Conservation (phyloP, 2,888 invertebrate species). For the Agrilus biguttatus region DNA sequence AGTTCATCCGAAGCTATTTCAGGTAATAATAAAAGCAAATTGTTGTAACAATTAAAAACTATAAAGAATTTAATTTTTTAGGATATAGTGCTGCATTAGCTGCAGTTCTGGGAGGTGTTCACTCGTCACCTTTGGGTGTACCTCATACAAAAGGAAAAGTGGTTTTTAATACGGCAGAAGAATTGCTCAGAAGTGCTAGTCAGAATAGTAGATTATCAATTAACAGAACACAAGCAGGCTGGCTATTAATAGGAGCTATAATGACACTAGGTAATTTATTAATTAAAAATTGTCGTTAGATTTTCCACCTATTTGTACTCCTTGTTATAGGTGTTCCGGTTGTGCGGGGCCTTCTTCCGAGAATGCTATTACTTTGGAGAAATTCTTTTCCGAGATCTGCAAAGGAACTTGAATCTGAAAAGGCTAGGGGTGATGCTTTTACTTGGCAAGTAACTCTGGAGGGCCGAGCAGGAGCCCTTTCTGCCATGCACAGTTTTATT, state of each 20-base stretch:
- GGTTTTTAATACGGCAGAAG: conserved; percentile 95
- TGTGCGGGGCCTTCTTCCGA: conserved; percentile 78
- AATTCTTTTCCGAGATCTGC: conserved; percentile 94
- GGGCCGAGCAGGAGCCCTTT: conserved; percentile 89
- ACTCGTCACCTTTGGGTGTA: conserved; percentile 80
- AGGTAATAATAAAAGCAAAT: conserved; percentile 24
- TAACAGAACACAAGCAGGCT: conserved; percentile 92
- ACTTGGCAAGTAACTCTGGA: conserved; percentile 99
- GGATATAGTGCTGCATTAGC: conserved; percentile 91
- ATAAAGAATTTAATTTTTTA: conserved; percentile 11
- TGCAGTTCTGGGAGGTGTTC: conserved; percentile 83
- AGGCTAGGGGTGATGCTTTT: conserved; percentile 88
- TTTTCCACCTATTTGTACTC: too few species aligned
- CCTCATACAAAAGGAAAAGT: conserved; percentile 96
- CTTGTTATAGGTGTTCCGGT: conserved; percentile 66
- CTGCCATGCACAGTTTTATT: conserved; percentile 88
- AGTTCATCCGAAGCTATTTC: conserved; percentile 80
- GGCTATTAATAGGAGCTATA: conserved; percentile 92
- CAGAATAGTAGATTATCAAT: conserved; percentile 92
- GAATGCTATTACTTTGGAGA: conserved; percentile 91
- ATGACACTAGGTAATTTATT: conserved; percentile 68
- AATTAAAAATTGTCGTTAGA: background rate
- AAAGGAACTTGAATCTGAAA: conserved; percentile 95
- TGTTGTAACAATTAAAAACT: background rate
- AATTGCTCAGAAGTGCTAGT: conserved; percentile 85